Evolutionary conservation across 2,797 vertebrate genomes (phyloP), one percentile per base, ranked within the genome.

Genomic region (Mustela erminea): DNA sequence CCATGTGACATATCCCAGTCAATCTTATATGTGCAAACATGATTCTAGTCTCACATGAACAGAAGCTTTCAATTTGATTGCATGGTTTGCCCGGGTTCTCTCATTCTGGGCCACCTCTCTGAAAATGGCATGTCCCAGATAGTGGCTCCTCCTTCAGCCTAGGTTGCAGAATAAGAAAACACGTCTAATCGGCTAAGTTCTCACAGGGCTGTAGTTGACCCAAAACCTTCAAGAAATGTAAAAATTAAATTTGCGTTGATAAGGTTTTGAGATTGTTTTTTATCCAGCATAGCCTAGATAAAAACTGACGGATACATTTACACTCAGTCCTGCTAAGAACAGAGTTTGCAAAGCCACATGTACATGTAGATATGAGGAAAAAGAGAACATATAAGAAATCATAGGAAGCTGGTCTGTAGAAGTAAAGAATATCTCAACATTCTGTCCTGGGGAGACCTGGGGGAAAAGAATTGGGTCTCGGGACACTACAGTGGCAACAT

Each of bases 201-300:
- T 80, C 46, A 29, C 2, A 29, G n/a, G 81, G 21, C 2, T 66
- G 17, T 60, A 35, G 3, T 91, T 93, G 23, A 90, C 32, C 49
- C n/a, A 23, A 29, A 54, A 29, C 14, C 27, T 15, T 80, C 58
- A 94, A 93, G 43, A 92, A 78, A 64, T 70, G 23, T 43, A 35
- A 95, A 17, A 86, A 93, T 74, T 86, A 70, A 88, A 80, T 74
- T n/a, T 27, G 21, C 38, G 20, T 96, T 56, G 29, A 21, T 86
- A 13, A 43, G 5, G 77, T 88, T 41, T 83, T 78, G 60, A 86
- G 83, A 29, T 23, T 7, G 21, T 89, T 23, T 9, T 17, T 89
- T 89, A 20, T 43, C n/a, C 3, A 56, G 41, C 52, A 68, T 78
- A 74, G 20, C 18, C 60, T 85, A 75, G 8, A 82, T 60, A 56